Base-by-base conservation (phyloP, 2,888 invertebrate genomes). In the Erebia aethiops region DNA sequence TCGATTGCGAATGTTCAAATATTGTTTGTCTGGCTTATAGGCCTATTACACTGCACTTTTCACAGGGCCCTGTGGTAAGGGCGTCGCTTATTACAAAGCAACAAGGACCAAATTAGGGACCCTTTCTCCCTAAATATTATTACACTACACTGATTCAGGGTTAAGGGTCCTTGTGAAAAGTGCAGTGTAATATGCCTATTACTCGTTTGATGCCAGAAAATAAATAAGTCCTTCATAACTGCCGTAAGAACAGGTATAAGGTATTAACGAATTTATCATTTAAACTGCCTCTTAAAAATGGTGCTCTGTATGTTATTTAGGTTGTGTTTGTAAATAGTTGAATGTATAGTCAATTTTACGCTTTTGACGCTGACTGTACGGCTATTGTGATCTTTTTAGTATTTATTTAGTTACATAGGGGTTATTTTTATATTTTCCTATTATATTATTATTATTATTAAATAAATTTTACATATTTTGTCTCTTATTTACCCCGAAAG, bases 341-440 rank as follows among this genome's bases (percentile, higher is more conserved):
- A 57, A 67, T 43, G 49, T 66, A 57, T 62, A 70, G 71, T 67
- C 67, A 71, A 57, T 43, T 21, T 46, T 46, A 66, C 57, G 56
- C 66, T 56, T 61, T 16, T 11, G 16, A 11, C n/a, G 65, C 52
- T 66, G 66, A 66, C 56, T 66, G 66, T 66, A 67, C 66, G 49
- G 57, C 58, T 63, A 63, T 67, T 70, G 70, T 67, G 70, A 72
- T 67, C 54, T 26, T 66, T 69, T 65, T 70, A 67, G 66, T 66
- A 70, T 66, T 70, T 70, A 70, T 68, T 68, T 57, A 41, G 66
- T 66, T 66, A 66, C 18, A 4, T 35, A 35, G 35, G 18, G 9
- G 56, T 60, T 52, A 49, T 64, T 58, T 58, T 57, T 57, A 57
- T 63, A 64, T 57, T 46, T 64, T 64, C 60, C 61, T 64, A 58